Evolutionary conservation across 2,797 vertebrate species (phyloP).

Genomic region (Myiothlypis coronata): DNA sequence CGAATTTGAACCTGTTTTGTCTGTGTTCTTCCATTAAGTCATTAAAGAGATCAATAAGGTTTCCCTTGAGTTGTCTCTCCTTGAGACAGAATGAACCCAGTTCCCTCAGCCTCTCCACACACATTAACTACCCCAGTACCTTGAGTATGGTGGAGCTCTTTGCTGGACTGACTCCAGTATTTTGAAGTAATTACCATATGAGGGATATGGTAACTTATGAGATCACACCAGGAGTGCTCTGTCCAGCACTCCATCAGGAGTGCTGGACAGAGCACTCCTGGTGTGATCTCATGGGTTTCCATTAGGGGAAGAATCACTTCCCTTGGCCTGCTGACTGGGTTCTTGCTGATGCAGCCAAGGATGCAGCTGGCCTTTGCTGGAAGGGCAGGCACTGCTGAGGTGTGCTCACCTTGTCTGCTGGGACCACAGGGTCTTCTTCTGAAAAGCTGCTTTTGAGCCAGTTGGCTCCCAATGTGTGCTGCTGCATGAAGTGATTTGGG

Average conservation of each 20-base stretch:
- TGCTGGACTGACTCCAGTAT: not conserved
- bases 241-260: too few relatives aligned
- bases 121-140: not conserved
- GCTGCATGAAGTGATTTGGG: not conserved
- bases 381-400: not conserved
- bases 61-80: not conserved
- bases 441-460: not conserved
- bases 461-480: not conserved
- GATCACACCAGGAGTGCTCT: too few relatives aligned
- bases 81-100: not conserved
- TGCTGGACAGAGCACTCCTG: not conserved
- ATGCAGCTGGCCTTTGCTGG: not conserved
- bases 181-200: not conserved
- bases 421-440: not conserved
- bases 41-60: not conserved
- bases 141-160: not conserved
- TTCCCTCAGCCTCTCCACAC: not conserved
- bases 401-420: fast-evolving
- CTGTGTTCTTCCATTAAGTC: not conserved
- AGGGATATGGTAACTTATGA: not conserved
- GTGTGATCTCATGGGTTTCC: not conserved
- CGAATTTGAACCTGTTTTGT: not conserved
- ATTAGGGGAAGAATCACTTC: not conserved
- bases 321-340: not conserved
- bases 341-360: not conserved